Conservation (phyloP, 1,140 invertebrate genomes). For the Panagrolaimus sp. region DNA sequence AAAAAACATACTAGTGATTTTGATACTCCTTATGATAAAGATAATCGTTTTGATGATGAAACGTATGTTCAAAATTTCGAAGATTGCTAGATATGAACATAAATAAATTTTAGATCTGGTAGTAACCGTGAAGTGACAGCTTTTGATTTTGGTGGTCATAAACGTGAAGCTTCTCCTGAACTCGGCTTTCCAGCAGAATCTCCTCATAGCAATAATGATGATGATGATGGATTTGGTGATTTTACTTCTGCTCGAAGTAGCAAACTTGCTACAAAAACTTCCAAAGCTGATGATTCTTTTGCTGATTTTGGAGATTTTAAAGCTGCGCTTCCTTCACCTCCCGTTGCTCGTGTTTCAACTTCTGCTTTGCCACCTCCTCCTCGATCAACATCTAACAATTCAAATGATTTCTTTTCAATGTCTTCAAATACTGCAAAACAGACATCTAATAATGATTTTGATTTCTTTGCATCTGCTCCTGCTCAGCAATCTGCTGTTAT, state of each 20-base stretch:
- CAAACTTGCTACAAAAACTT: not conserved
- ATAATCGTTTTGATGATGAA: slow-evolving; percentile 8
- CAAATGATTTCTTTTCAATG: not conserved
- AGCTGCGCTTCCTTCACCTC: not conserved
- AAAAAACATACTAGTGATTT: not conserved
- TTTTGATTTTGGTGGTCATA: slow-evolving; percentile 34
- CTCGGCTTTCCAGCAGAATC: slow-evolving; percentile 36
- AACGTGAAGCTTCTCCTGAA: slow-evolving; percentile 36
- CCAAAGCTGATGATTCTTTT: slow-evolving; percentile 12
- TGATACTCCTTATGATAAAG: not conserved
- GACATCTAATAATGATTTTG: not conserved
- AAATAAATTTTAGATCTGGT: not conserved
- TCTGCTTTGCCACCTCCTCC: not conserved
- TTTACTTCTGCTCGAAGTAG: slow-evolving; percentile 37
- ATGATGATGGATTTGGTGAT: slow-evolving; percentile 43
- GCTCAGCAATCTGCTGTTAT: not conserved
- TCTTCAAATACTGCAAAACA: not conserved
- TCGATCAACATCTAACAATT: not conserved
- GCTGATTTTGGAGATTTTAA: slow-evolving; percentile 13
- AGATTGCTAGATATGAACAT: not conserved
- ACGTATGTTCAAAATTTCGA: not conserved
- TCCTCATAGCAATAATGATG: slow-evolving; percentile 16
- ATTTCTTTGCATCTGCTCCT: not conserved
- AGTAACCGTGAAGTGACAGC: slow-evolving; percentile 31
- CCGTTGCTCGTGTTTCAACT: not conserved